Base-by-base conservation (phyloP, 2,797 vertebrate genomes). In the Scyliorhinus canicula region DNA sequence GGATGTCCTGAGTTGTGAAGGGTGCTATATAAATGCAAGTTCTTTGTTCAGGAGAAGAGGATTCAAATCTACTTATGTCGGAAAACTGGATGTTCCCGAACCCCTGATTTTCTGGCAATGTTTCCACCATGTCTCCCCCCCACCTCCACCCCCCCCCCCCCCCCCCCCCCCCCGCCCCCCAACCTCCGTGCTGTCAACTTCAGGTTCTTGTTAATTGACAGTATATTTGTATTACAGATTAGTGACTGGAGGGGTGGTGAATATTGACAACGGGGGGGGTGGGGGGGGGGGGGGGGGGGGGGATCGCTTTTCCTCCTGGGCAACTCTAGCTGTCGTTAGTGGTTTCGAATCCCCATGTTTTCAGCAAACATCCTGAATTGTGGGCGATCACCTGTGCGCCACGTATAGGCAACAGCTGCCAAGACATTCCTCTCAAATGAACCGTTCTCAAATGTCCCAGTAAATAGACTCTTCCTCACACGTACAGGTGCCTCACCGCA, bases 401-500 rank as follows among this genome's bases (percentile, higher is more conserved):
- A 60, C 26, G 1, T 19, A 60, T 12, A n/a, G 31, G 2, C 77
- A 88, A 19, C 35, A 60, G 31, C 55, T 95, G 95, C 95, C 95
- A 95, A 95, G 65, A 88, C 93, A 67, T 69, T 95, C 28, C 95
- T 52, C 93, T 79, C 77, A 50, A 95, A 95, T 95, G 95, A 95
- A 82, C 88, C 94, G 88, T 74, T 95, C 95, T 95, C 77, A 95
- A 95, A 90, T 94, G 71, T 82, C 95, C 65, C 77, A 77, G 82
- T 95, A 52, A 91, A 95, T 95, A 88, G 82, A 79, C 95, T 95
- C 69, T 88, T 77, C 95, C 95, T 65, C 95, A 95, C 96, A 96
- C 96, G 95, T 96, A 96, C 96, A 96, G 96, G 96, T 96, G 95
- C 95, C 96, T 96, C 95, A 96, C 96, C 96, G 95, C 95, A 95